Percentiles rank a stretch among this genome's conserved stretches.
Evolutionary conservation across 2,888 invertebrate genomes (phyloP).

Genomic region (Dolomedes plantarius): DNA sequence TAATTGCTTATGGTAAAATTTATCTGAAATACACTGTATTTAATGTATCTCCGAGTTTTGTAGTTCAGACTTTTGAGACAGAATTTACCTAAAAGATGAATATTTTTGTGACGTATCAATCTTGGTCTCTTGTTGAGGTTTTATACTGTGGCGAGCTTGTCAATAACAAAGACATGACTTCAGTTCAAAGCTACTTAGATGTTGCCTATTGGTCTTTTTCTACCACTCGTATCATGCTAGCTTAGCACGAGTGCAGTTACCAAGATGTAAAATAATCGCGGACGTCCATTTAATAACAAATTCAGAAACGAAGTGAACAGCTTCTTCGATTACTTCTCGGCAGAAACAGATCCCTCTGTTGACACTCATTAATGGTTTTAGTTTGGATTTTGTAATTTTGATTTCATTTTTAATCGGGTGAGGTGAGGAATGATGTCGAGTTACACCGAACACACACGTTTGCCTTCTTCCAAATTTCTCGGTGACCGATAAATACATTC

Average conservation of each 20-base stretch:
- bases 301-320: not conserved
- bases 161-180: not conserved
- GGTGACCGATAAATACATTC: not conserved
- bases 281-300: not conserved
- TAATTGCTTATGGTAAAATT: no score
- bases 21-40: not conserved
- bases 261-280: not conserved
- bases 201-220: slow-evolving; percentile 18
- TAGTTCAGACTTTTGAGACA: not conserved
- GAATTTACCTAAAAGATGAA: slow-evolving; percentile 1
- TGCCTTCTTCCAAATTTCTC: not conserved
- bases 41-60: not conserved
- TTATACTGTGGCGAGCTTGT: slow-evolving; percentile 18
- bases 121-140: not conserved
- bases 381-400: not conserved
- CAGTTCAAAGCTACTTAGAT: not conserved
- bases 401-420: not conserved
- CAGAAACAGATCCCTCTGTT: not conserved
- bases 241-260: not conserved
- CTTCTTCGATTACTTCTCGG: not conserved
- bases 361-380: not conserved
- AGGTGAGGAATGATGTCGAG: not conserved
- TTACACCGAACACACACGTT: not conserved
- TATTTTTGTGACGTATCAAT: not conserved
- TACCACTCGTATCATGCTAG: not conserved